Conservation (phyloP, 2,797 vertebrate species). For the Notolepis coatsorum region DNA sequence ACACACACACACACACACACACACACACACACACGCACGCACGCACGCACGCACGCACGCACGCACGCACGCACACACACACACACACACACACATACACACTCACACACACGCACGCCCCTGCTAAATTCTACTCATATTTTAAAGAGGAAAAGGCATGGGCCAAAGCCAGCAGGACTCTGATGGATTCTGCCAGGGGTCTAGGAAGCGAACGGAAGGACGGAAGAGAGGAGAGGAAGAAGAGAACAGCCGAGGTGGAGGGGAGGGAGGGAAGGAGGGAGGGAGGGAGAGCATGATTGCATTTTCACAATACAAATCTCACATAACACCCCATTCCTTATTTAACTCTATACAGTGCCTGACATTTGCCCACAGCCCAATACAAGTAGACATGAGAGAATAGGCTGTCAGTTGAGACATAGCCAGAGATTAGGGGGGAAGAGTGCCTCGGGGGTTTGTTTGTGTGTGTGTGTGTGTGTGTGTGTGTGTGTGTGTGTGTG, state of each 20-base stretch:
- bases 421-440: constrained; percentile 63
- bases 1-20: not conserved
- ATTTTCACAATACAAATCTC: constrained; percentile 62
- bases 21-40: not conserved
- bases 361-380: constrained; percentile 60
- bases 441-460: constrained; percentile 46
- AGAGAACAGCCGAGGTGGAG: not conserved
- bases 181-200: constrained; percentile 52
- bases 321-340: constrained; percentile 44
- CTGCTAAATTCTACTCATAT: constrained; percentile 71
- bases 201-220: constrained; percentile 21
- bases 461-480: not conserved
- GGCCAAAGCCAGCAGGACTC: constrained; percentile 61
- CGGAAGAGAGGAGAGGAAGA: not conserved
- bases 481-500: not conserved
- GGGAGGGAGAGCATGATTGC: constrained; percentile 42
- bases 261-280: not conserved
- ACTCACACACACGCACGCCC: constrained; percentile 28
- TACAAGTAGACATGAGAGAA: constrained; percentile 62
- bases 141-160: constrained; percentile 63
- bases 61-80: not conserved
- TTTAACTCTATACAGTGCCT: constrained; percentile 53
- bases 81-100: constrained; percentile 18
- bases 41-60: constrained; percentile 3
- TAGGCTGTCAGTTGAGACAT: constrained; percentile 57